Evolutionary conservation across 1,140 invertebrate species (phyloP), one percentile per base, ranked within the genome.

Genomic region (Heterodera schachtii): DNA sequence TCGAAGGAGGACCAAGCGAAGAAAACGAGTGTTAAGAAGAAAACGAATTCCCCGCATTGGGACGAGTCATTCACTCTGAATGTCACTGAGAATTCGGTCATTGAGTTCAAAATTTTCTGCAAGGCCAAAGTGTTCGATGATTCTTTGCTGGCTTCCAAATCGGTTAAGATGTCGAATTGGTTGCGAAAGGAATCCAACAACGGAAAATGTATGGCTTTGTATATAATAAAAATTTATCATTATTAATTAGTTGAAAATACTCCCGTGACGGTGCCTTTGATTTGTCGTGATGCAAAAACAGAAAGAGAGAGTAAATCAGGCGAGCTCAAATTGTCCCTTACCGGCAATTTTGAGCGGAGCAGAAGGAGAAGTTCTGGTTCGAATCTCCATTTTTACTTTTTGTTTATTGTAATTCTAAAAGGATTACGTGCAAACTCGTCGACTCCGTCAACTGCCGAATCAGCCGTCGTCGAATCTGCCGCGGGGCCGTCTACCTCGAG

Each of bases 91-190:
- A 52, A 80, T 13, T 89, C 88, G 0, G 31, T 79, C 8, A 49
- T 89, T 13, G 84, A 86, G 21, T 90, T 89, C 74, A 81, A 83
- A 31, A 73, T 90, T 4, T 76, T 84, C 41, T 75, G 83, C 57
- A 89, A 90, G 76, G 70, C 85, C 0, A 88, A 87, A 81, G 52
- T 89, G 11, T 90, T 89, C 71, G 87, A 89, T 16, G 87, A 89
- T 67, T 76, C 75, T 47, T 73, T 87, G 16, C 69, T 87, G 31
- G 87, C 84, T 44, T 74, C 57, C 16, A 87, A 87, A 57, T 81
- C 86, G 13, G 52, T 86, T 11, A 85, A 87, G 52, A 46, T 89
- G 47, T 60, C 84, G 13, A 79, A 80, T 80, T 74, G 85, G 75
- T 13, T 84, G 9, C 84, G 80, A 57, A 89, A 90, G 70, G 88